A percentile compares a stretch with the other conserved stretches of the same genome.
These are phyloP conservation scores for Labrus mixtus DNA, from an alignment of 2,113 vertebrate genomes.

Conservation along the genomic window DNA sequence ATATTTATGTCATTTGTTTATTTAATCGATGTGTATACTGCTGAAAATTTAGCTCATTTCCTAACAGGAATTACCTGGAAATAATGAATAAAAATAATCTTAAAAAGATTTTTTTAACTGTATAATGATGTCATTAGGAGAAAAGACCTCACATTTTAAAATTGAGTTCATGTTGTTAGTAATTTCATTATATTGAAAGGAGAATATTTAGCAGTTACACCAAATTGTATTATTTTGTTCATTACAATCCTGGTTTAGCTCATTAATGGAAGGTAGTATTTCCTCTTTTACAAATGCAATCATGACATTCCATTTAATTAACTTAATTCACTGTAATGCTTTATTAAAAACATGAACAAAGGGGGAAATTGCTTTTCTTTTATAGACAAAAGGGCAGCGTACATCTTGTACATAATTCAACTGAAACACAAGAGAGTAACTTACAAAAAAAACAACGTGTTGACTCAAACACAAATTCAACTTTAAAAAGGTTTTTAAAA, in stretches of 20 bases:
- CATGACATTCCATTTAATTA: constrained; percentile 6
- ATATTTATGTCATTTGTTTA: background rate
- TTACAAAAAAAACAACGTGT: background rate
- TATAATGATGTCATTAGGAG: background rate
- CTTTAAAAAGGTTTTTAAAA: constrained; percentile 4
- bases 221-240: constrained; percentile 1
- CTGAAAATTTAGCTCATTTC: background rate
- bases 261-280: background rate
- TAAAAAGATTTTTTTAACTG: background rate
- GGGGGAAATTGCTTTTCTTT: background rate
- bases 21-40: background rate
- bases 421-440: background rate
- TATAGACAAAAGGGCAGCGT: constrained; percentile 55
- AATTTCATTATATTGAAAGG: background rate
- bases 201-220: constrained; percentile 8
- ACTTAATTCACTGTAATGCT: background rate
- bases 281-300: constrained; percentile 2
- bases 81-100: background rate
- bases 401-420: background rate
- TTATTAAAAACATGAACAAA: background rate
- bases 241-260: constrained; percentile 19
- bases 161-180: background rate
- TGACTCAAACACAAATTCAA: constrained; percentile 12
- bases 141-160: background rate
- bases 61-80: background rate